Conservation (phyloP, 2,113 vertebrate genomes). For the Nesoenas mayeri region DNA sequence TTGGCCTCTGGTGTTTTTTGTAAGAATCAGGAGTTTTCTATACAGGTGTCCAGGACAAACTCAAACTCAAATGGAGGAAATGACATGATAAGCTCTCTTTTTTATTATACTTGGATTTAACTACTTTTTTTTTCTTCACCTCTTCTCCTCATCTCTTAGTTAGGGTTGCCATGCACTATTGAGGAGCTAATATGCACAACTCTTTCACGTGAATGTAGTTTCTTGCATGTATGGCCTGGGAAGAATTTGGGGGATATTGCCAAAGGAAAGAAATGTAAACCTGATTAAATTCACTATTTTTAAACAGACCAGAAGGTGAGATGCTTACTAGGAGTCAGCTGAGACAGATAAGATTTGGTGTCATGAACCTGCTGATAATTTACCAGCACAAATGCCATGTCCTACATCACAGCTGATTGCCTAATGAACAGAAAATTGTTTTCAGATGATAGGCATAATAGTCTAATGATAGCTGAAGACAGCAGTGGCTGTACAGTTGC, state of each 20-base stretch:
- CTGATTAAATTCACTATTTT: neutral
- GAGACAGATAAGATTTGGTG: neutral
- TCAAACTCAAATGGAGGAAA: neutral
- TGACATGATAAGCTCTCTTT: neutral
- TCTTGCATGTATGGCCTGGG: neutral
- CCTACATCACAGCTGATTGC: neutral
- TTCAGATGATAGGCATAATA: conserved; percentile 17
- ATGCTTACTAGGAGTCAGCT: neutral
- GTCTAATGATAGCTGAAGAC: neutral
- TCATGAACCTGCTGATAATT: neutral
- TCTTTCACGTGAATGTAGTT: neutral
- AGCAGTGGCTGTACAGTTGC: accelerated
- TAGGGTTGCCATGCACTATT: neutral
- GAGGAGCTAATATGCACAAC: neutral
- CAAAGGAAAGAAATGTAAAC: neutral
- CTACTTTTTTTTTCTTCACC: neutral
- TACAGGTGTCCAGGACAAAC: neutral
- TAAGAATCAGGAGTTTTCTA: neutral
- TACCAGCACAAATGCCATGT: neutral
- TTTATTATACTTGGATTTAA: neutral
- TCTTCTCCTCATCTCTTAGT: neutral
- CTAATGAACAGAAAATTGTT: conserved; percentile 35
- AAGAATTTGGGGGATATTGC: neutral
- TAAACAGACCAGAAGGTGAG: neutral
- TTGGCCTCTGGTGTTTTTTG: neutral